Percentiles rank a stretch among this genome's conserved stretches.
Evolutionary conservation across 2,113 vertebrate genomes (phyloP).

Genomic region (Oncorhynchus masou): DNA sequence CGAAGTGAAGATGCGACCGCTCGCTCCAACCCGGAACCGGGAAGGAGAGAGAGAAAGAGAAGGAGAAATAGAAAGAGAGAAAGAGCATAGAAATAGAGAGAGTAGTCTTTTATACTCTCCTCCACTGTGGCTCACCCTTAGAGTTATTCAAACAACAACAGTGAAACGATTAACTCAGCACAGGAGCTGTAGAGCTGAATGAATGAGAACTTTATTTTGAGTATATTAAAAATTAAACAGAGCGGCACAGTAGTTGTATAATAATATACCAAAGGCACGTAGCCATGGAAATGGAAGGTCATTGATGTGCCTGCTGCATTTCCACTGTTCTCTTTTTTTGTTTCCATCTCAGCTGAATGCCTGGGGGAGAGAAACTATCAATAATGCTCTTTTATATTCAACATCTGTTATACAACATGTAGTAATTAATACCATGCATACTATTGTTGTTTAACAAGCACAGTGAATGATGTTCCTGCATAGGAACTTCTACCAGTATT

Average conservation of each 20-base stretch:
- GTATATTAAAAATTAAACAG: slow-evolving; percentile 78
- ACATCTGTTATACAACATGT: slow-evolving; percentile 66
- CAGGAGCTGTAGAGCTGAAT: slow-evolving; percentile 78
- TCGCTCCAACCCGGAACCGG: too few species aligned
- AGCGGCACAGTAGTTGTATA: slow-evolving; percentile 78
- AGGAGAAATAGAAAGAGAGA: too few species aligned
- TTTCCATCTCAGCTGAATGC: slow-evolving; percentile 72
- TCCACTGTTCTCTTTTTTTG: slow-evolving; percentile 69
- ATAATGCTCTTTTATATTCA: slow-evolving; percentile 76
- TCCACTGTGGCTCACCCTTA: too few species aligned
- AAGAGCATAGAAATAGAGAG: too few species aligned
- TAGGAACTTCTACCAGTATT: not conserved
- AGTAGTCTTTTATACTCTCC: too few species aligned
- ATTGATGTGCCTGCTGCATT: slow-evolving; percentile 53
- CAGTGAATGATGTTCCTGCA: not conserved
- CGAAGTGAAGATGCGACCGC: too few species aligned
- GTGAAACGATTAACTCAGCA: slow-evolving; percentile 77
- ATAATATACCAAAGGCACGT: slow-evolving; percentile 69
- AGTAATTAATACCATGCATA: slow-evolving; percentile 26
- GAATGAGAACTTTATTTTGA: slow-evolving; percentile 76
- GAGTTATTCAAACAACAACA: not conserved
- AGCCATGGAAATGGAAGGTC: slow-evolving; percentile 79
- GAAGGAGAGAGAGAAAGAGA: too few species aligned
- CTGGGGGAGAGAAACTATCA: slow-evolving; percentile 71
- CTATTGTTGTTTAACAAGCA: slow-evolving; percentile 42